Base-by-base conservation (phyloP, 2,888 invertebrate genomes). In the Diarsia dahlii region DNA sequence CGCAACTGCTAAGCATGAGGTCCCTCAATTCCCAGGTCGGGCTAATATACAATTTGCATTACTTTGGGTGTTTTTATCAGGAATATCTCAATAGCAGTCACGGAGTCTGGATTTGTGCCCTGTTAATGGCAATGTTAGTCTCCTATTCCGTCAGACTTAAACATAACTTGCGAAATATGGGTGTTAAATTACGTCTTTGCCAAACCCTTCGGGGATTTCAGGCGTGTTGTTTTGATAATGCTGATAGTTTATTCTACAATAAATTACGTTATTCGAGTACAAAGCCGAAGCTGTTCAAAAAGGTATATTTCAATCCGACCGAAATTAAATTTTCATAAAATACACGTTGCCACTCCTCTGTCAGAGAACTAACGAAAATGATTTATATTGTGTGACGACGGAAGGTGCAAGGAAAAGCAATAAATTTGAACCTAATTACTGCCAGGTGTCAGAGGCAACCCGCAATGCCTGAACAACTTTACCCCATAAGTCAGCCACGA, bases 401-500 rank as follows among this genome's bases (percentile, higher is more conserved):
- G 87, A 91, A 92, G 92, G 92, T 91, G 90, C 90, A 92, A 90
- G 93, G 91, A 90, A 89, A 89, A 89, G 93, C 92, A 87, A 95
- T 95, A 95, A 95, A 95, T 95, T 94, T 90, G 80, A 85, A 92
- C 91, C 93, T 95, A 95, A 95, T 95, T 95, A 95, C 95, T 91
- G 92, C 92, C 94, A 94, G 95, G 94, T 95, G 95, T 94, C 94
- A 94, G 90, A 90, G 88, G 91, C 94, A 94, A 94, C 91, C 93
- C 93, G 90, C 92, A 89, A 88, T 90, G 91, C 89, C 88, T 89
- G 91, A 90, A 91, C 93, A 94, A 95, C 93, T 95, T 95, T 91
- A 88, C 88, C 89, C 91, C 93, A 93, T 95, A 94, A 94, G 93
- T 95, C 94, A 95, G 88, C 87, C 88, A 80, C 90, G 91, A 94